Evolutionary conservation across 2,113 vertebrate genomes (phyloP).

Genomic region (Hassar affinis): DNA sequence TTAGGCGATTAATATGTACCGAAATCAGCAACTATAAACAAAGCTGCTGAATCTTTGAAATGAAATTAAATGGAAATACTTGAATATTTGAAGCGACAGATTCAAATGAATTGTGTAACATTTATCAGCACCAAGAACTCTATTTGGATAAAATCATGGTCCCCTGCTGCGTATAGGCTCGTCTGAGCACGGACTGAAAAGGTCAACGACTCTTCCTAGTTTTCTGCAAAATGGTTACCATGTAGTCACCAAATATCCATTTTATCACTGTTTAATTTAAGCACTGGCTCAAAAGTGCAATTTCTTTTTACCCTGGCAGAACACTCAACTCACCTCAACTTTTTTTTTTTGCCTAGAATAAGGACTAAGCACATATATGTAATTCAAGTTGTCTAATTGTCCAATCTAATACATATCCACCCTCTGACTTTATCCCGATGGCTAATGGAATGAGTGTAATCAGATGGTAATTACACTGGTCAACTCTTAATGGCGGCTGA

Average conservation of each 20-base stretch:
- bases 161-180: background rate
- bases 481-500: conserved; percentile 47
- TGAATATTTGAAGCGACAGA: background rate
- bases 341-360: background rate
- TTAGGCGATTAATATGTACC: background rate
- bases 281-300: no score
- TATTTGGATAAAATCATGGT: background rate
- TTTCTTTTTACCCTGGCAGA: background rate
- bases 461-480: conserved; percentile 55
- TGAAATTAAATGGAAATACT: background rate
- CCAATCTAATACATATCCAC: conserved; percentile 50
- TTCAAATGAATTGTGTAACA: background rate
- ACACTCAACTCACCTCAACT: background rate
- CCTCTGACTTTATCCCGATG: conserved; percentile 42
- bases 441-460: conserved; percentile 59
- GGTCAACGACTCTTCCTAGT: background rate
- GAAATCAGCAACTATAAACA: background rate
- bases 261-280: background rate
- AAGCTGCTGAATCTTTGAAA: background rate
- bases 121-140: background rate
- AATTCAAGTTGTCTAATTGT: conserved; percentile 43
- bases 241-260: background rate
- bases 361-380: conserved; percentile 36
- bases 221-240: background rate
- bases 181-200: background rate